Evolutionary conservation across 2,797 vertebrate species (phyloP).

Genomic region (Vespertilio murinus): DNA sequence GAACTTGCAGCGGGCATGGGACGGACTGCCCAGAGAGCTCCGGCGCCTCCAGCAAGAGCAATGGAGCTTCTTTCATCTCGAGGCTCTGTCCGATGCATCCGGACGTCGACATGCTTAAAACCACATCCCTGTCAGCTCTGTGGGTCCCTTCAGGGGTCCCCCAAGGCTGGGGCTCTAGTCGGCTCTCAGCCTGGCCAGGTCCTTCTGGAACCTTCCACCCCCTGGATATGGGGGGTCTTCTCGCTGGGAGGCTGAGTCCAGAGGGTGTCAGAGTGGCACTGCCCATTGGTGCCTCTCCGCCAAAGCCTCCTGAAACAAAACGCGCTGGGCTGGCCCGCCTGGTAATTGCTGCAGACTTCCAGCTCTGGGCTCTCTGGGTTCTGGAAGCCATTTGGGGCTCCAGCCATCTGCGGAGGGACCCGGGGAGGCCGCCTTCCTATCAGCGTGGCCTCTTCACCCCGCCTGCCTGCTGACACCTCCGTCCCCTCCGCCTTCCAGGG

Average conservation of each 20-base stretch:
- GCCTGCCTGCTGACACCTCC: background rate
- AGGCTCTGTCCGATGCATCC: background rate
- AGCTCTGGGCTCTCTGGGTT: background rate
- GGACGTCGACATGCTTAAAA: background rate
- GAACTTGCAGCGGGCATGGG: fast-evolving
- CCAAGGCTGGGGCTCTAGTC: background rate
- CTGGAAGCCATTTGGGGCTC: background rate
- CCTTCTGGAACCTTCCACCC: background rate
- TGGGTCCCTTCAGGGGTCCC: background rate
- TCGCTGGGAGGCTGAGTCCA: background rate
- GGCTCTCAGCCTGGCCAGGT: background rate
- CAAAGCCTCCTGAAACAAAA: background rate
- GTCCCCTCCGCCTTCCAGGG: constrained; percentile 1
- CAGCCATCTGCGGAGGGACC: background rate
- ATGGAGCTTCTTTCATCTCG: background rate
- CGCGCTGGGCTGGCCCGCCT: background rate
- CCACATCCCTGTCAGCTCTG: background rate
- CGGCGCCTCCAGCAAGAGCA: fast-evolving
- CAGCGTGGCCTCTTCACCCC: background rate
- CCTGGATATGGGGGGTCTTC: background rate
- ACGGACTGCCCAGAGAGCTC: fast-evolving
- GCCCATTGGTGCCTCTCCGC: background rate
- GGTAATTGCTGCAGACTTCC: background rate
- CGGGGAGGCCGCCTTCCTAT: background rate
- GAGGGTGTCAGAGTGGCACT: background rate